Evolutionary conservation across 2,113 vertebrate species (phyloP), one percentile per base, ranked within the genome.

Genomic region (Capreolus pygargus): DNA sequence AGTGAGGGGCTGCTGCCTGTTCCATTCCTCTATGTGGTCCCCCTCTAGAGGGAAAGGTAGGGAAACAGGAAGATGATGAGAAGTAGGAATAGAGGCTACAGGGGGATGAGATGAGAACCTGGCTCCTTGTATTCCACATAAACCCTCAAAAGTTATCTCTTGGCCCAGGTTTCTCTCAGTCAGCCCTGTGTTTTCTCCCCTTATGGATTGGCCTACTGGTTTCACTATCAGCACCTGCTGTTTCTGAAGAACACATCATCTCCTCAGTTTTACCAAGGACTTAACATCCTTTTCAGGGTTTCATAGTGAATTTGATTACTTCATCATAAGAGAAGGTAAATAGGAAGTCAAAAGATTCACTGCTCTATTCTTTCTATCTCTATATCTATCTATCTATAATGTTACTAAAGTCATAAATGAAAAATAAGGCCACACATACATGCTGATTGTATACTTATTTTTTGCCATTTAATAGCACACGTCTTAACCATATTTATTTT

Each of bases 1-100:
- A 1, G 25, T 82, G 6, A 43, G 19, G 4, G 12, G 0, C 17
- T 45, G 21, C 9, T 5, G 2, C 12, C n/a, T 54, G 2, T 16
- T 27, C 52, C 43, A 25, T 5, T 39, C 9, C 52, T 16, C 21
- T n/a, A 17, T 39, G 50, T 81, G 36, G 36, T 81, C 85, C 39
- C 30, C 8, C 6, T 74, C n/a, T 30, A 7, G 2, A 28, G 1
- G 12, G 33, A 54, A 23, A n/a, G 14, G 1, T 7, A 60, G 17
- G 30, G 28, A 55, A 60, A 0, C 21, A 7, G 57, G 82, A 36
- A 61, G 61, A 2, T 19, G 13, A n/a, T 28, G 52, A 82, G 7
- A 64, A 33, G 13, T 27, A 23, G 28, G 2, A 70, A 86, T 17
- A 70, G 70, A 33, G 33, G 57, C 8, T 16, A 7, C 12, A 19